A percentile compares a stretch with the other conserved stretches of the same genome.
Conservation (phyloP, 2,797 vertebrate genomes). For the Aldrovandia affinis region DNA sequence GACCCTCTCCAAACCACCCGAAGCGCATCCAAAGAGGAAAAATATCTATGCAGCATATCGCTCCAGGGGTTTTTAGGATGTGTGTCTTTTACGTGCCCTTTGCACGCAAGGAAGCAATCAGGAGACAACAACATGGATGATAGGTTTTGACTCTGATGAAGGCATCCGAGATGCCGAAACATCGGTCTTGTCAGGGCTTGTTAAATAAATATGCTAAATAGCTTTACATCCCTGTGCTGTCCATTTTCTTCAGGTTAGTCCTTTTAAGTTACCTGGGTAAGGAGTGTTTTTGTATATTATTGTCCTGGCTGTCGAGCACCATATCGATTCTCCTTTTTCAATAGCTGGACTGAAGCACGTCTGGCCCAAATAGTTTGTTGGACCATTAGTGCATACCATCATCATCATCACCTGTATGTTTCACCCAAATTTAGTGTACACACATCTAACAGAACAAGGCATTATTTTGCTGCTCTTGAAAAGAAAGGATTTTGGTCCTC, state of each 20-base stretch:
- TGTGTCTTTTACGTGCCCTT: not conserved
- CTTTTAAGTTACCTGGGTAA: too few relatives aligned
- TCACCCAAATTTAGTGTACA: conserved; percentile 22
- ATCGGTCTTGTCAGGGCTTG: too few relatives aligned
- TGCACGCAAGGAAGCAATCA: not conserved
- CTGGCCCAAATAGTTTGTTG: too few relatives aligned
- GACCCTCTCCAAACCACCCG: conserved; percentile 40
- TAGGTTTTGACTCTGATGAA: too few relatives aligned
- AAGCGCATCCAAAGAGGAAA: conserved; percentile 35
- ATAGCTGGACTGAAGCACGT: too few relatives aligned
- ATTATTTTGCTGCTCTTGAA: conserved; percentile 19
- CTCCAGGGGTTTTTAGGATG: conserved; percentile 59
- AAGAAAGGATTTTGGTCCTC: not conserved
- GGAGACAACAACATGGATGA: not conserved
- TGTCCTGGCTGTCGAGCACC: too few relatives aligned
- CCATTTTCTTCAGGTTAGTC: too few relatives aligned
- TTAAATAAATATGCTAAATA: too few relatives aligned
- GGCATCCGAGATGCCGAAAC: too few relatives aligned
- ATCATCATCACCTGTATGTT: conserved; percentile 22
- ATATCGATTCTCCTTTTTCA: too few relatives aligned
- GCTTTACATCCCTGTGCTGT: too few relatives aligned
- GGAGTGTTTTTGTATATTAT: too few relatives aligned
- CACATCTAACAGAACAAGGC: conserved; percentile 26
- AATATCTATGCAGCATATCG: conserved; percentile 40
- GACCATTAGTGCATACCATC: not conserved